Evolutionary conservation across 2,113 vertebrate genomes (phyloP).

Genomic region (Urocitellus parryii): DNA sequence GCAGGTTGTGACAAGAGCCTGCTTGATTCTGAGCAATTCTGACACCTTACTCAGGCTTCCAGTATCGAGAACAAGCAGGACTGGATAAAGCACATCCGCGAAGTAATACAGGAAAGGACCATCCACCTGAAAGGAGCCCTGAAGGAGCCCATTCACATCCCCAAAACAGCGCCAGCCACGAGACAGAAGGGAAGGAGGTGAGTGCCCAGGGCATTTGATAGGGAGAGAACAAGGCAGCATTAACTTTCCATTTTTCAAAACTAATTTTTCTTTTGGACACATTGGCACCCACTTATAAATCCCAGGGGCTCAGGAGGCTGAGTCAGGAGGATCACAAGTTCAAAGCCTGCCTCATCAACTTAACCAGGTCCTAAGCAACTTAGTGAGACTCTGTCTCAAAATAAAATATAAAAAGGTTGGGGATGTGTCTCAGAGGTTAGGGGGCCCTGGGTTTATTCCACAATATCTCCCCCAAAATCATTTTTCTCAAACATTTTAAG

Average conservation of each 20-base stretch:
- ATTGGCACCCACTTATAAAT: no score
- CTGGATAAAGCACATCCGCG: conserved; percentile 99
- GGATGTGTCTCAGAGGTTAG: no score
- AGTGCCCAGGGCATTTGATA: not conserved
- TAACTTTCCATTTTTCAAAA: not conserved
- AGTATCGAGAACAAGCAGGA: conserved; percentile 99
- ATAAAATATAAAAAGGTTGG: no score
- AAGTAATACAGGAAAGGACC: conserved; percentile 98
- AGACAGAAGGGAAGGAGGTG: conserved; percentile 97
- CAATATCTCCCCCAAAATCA: not conserved
- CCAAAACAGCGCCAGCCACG: conserved; percentile 92
- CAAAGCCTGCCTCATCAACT: no score
- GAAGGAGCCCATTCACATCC: conserved; percentile 99
- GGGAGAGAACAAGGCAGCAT: not conserved
- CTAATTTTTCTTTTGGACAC: no score
- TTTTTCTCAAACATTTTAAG: not conserved
- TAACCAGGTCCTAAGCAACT: no score
- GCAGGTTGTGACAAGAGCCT: not conserved
- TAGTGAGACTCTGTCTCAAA: no score
- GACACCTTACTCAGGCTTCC: conserved; percentile 90
- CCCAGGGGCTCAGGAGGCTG: no score
- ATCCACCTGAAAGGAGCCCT: conserved; percentile 98
- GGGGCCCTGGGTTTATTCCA: no score
- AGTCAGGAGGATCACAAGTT: no score
- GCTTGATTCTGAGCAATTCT: conserved; percentile 52